Percentiles rank a stretch among this genome's conserved stretches.
phyloP scores from a whole-genome alignment of 2,113 vertebrate genomes.

The Capreolus pygargus region DNA sequence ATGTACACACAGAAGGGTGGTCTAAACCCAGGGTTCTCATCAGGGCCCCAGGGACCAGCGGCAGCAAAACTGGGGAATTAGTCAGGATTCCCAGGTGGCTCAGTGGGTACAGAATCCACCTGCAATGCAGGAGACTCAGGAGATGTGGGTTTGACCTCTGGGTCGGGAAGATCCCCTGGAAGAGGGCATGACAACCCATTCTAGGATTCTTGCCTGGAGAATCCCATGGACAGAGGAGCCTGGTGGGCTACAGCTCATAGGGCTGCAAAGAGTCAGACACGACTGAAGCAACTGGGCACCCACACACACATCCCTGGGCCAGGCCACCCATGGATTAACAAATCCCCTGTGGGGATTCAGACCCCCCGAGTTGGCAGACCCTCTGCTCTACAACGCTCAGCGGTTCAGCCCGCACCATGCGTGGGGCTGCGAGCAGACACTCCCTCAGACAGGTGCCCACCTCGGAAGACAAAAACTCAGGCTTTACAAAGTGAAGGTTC shows the following conservation, averaged over 20 bases:
- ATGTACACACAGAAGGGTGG: rapidly evolving
- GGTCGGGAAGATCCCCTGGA: background rate
- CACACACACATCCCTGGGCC: background rate
- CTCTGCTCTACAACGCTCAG: background rate
- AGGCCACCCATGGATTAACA: rapidly evolving
- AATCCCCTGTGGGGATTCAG: background rate
- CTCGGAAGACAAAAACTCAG: rapidly evolving
- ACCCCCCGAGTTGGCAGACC: rapidly evolving
- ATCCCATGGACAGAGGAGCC: background rate
- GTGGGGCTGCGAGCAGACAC: rapidly evolving
- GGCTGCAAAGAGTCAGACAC: background rate
- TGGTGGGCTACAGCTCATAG: background rate
- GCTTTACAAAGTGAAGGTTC: background rate
- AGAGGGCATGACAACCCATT: background rate
- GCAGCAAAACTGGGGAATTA: rapidly evolving
- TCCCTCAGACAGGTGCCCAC: too few relatives aligned
- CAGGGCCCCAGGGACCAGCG: background rate
- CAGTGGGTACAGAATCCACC: background rate
- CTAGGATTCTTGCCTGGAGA: background rate
- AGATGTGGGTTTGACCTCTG: background rate
- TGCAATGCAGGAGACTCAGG: background rate
- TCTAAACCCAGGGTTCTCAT: background rate
- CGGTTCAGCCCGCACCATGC: rapidly evolving
- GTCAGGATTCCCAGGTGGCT: background rate
- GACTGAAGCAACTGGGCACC: background rate